These are phyloP conservation scores for Nymphalis urticae DNA, from an alignment of 2,888 invertebrate genomes.

Conservation along the genomic window DNA sequence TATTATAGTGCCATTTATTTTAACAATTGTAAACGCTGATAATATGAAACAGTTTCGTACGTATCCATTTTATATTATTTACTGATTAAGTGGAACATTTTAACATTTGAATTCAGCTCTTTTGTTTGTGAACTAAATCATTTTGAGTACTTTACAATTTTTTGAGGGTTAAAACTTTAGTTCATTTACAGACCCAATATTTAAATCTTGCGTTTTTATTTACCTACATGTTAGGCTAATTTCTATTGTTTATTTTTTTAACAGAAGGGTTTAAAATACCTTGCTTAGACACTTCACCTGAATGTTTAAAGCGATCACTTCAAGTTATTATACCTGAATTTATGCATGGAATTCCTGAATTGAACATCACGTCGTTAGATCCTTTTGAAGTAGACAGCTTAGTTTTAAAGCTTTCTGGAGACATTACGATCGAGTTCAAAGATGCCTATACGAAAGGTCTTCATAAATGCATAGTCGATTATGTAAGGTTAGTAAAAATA, in stretches of 20 bases:
- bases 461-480: slow-evolving; percentile 55
- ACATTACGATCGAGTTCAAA: slow-evolving; percentile 49
- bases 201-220: no score
- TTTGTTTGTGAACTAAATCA: no score
- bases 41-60: not conserved
- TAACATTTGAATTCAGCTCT: no score
- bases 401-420: slow-evolving; percentile 52
- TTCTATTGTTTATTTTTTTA: slow-evolving; percentile 29
- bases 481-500: slow-evolving; percentile 48
- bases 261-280: slow-evolving; percentile 45
- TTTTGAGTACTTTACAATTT: no score
- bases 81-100: slow-evolving; percentile 2
- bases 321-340: slow-evolving; percentile 51
- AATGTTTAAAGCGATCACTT: slow-evolving; percentile 50
- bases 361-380: slow-evolving; percentile 52
- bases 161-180: not conserved
- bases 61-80: not conserved
- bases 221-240: no score
- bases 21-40: not conserved
- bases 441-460: slow-evolving; percentile 54
- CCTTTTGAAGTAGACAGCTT: slow-evolving; percentile 54
- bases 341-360: slow-evolving; percentile 50
- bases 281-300: slow-evolving; percentile 48
- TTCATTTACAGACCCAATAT: no score
- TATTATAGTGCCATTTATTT: not conserved